Percentiles rank a stretch among this genome's conserved stretches.
These are phyloP conservation scores for Buceros bicornis DNA, from an alignment of 2,797 vertebrate species.

Conservation along the genomic window DNA sequence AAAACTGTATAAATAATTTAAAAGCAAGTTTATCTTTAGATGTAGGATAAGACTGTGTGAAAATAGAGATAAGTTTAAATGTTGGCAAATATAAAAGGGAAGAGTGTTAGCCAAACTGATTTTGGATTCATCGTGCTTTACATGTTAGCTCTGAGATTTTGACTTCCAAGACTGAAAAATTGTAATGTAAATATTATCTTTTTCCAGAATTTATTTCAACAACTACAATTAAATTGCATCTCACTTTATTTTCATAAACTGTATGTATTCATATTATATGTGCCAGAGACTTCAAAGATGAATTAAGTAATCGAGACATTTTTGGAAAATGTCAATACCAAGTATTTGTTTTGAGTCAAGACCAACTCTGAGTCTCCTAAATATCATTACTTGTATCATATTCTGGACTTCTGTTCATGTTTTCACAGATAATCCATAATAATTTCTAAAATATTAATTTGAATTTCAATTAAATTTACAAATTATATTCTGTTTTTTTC, in stretches of 20 bases:
- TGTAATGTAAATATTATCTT: not conserved
- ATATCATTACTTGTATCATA: not conserved
- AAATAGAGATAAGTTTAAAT: not conserved
- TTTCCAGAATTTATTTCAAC: not conserved
- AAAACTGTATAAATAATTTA: not conserved
- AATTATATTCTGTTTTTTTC: not conserved
- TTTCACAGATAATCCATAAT: not conserved
- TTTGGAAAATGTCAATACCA: not conserved
- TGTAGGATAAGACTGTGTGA: not conserved
- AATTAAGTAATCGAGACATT: not conserved
- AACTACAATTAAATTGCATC: not conserved
- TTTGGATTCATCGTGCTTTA: not conserved
- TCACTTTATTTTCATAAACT: not conserved
- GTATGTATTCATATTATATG: not conserved
- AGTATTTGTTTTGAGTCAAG: not conserved
- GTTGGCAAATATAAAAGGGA: not conserved
- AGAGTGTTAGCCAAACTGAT: not conserved
- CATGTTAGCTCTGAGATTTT: not conserved
- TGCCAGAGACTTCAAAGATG: not conserved
- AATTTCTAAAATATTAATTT: not conserved
- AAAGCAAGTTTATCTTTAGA: not conserved
- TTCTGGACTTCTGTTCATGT: not conserved
- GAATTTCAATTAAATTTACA: not conserved
- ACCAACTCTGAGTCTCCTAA: not conserved
- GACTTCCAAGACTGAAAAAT: not conserved